These are phyloP conservation scores for Agriopis leucophaearia DNA, from an alignment of 2,888 invertebrate genomes.

Conservation along the genomic window DNA sequence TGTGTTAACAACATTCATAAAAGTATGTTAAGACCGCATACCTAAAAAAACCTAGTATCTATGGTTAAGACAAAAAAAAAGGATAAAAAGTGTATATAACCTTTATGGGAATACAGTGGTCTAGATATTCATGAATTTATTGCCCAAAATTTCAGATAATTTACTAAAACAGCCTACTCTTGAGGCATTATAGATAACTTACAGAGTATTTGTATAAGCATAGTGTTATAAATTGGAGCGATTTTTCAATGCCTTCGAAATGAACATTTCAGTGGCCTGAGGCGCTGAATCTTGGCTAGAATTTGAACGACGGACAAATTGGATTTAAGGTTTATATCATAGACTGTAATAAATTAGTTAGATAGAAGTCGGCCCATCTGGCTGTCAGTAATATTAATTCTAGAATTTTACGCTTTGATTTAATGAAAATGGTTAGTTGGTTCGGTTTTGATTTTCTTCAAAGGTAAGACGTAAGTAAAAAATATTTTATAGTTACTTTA, in stretches of 20 bases:
- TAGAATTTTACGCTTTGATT: constrained; percentile 9
- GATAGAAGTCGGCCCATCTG: constrained; percentile 12
- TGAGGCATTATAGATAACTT: constrained; percentile 10
- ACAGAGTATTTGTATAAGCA: constrained; percentile 27
- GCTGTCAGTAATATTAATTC: constrained; percentile 15
- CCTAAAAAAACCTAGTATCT: too few relatives aligned
- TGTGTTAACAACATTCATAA: background rate
- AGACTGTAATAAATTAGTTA: constrained; percentile 23
- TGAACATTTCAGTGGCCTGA: constrained; percentile 31
- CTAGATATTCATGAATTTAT: too few relatives aligned
- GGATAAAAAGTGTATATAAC: too few relatives aligned
- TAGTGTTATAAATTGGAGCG: constrained; percentile 31
- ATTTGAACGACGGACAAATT: constrained; percentile 40
- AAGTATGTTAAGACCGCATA: too few relatives aligned
- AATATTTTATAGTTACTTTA: background rate
- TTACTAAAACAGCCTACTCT: constrained; percentile 8
- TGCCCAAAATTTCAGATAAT: background rate
- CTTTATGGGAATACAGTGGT: too few relatives aligned
- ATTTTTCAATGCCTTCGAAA: constrained; percentile 40
- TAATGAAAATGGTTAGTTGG: constrained; percentile 4
- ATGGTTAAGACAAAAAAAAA: too few relatives aligned
- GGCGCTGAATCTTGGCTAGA: constrained; percentile 34
- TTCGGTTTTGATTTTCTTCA: constrained; percentile 2
- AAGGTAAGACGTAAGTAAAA: background rate
- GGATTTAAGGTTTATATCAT: constrained; percentile 34